phyloP scores from a whole-genome alignment of 2,113 vertebrate species.

The Rhinichthys klamathensis region DNA sequence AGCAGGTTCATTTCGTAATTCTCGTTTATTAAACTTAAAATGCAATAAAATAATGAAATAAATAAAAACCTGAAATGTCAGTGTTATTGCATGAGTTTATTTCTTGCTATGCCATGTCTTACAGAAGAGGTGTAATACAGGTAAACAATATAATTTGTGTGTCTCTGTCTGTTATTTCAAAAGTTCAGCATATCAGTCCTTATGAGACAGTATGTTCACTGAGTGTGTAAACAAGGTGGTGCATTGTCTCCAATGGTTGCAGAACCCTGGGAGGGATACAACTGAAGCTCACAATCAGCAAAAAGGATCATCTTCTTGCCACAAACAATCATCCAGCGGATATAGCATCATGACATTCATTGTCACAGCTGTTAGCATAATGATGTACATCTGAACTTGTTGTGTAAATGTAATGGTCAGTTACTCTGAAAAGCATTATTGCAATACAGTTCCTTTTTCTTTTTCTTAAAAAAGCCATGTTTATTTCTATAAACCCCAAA shows the following conservation, averaged over 20 bases:
- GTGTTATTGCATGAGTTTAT: constrained; percentile 32
- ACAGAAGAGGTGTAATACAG: constrained; percentile 13
- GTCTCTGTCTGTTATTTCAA: not conserved
- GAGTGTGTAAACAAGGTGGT: not conserved
- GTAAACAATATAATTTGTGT: not conserved
- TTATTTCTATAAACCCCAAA: constrained; percentile 3
- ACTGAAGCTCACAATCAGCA: not conserved
- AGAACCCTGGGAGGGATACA: not conserved
- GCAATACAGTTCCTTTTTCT: constrained; percentile 20
- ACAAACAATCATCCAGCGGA: not conserved
- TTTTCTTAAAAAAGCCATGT: constrained; percentile 9
- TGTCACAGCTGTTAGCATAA: not conserved
- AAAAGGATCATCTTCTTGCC: not conserved
- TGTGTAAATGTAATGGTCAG: constrained; percentile 28
- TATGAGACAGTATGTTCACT: not conserved
- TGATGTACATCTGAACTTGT: not conserved
- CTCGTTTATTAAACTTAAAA: not conserved
- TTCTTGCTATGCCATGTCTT: constrained; percentile 13
- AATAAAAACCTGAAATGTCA: not conserved
- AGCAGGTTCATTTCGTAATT: not conserved
- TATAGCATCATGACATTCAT: constrained; percentile 1
- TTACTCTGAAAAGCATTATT: constrained; percentile 47
- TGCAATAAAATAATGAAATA: not conserved
- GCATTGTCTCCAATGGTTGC: constrained; percentile 8
- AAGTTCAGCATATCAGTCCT: not conserved